Percentiles rank a stretch among this genome's conserved stretches.
These are phyloP conservation scores for Frankliniella fusca DNA, from an alignment of 2,888 invertebrate genomes.

Conservation along the genomic window DNA sequence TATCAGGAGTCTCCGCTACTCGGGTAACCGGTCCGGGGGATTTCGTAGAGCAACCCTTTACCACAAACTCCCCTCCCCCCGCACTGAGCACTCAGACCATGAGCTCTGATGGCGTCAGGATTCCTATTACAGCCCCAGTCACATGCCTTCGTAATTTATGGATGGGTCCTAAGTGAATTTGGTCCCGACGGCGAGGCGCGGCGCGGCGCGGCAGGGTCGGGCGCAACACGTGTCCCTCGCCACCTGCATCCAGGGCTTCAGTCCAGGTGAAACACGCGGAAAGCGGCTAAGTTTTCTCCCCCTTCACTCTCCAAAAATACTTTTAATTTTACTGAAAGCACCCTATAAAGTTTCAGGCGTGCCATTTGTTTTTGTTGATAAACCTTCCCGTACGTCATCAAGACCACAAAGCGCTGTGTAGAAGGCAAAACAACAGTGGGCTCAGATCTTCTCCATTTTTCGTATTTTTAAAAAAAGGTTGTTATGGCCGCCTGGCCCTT, in stretches of 20 bases:
- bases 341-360: too few relatives aligned
- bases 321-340: not conserved
- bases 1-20: too few relatives aligned
- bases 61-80: not conserved
- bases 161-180: conserved; percentile 17
- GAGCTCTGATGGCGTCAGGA: not conserved
- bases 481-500: not conserved
- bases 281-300: too few relatives aligned
- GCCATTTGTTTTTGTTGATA: not conserved
- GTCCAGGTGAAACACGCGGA: too few relatives aligned
- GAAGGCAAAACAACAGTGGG: too few relatives aligned
- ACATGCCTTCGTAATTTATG: conserved; percentile 21
- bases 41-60: not conserved
- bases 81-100: not conserved
- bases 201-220: not conserved
- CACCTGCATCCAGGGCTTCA: not conserved
- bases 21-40: too few relatives aligned
- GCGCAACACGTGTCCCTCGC: conserved; percentile 4
- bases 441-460: too few relatives aligned
- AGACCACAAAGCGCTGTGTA: too few relatives aligned
- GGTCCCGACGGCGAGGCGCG: not conserved
- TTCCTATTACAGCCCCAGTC: conserved; percentile 15
- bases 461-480: too few relatives aligned
- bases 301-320: not conserved
- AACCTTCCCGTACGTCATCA: too few relatives aligned